A percentile compares a stretch with the other conserved stretches of the same genome.
These are phyloP conservation scores for Drosophila basisetae DNA, from an alignment of 2,888 invertebrate species.

Conservation along the genomic window DNA sequence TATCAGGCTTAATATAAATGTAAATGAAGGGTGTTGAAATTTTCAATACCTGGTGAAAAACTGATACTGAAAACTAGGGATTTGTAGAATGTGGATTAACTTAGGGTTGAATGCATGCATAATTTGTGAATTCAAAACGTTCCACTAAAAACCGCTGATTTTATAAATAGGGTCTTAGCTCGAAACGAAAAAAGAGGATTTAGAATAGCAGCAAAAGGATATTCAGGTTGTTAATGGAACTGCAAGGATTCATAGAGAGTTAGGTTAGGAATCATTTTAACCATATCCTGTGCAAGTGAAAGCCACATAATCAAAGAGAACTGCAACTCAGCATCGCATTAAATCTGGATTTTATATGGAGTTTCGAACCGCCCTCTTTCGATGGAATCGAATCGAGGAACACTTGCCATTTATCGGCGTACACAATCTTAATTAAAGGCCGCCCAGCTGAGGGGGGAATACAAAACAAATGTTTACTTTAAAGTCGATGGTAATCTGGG, in stretches of 20 bases:
- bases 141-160: not conserved
- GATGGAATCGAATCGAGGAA: slow-evolving; percentile 32
- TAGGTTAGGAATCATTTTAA: not conserved
- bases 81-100: not conserved
- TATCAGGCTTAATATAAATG: not conserved
- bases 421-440: slow-evolving; percentile 75
- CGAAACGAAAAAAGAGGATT: not conserved
- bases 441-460: slow-evolving; percentile 44
- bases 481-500: slow-evolving; percentile 60
- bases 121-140: not conserved
- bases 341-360: slow-evolving; percentile 33
- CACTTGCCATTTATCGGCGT: slow-evolving; percentile 65
- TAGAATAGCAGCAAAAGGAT: not conserved
- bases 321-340: slow-evolving; percentile 1
- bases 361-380: slow-evolving; percentile 34
- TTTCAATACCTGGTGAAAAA: not conserved
- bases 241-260: not conserved
- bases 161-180: not conserved
- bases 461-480: slow-evolving; percentile 76
- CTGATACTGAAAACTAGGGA: not conserved
- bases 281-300: not conserved
- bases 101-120: not conserved
- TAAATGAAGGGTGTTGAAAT: not conserved
- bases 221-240: not conserved
- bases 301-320: not conserved